Evolutionary conservation across 2,888 invertebrate species (phyloP), one percentile per base, ranked within the genome.

Genomic region (Bembecia ichneumoniformis): DNA sequence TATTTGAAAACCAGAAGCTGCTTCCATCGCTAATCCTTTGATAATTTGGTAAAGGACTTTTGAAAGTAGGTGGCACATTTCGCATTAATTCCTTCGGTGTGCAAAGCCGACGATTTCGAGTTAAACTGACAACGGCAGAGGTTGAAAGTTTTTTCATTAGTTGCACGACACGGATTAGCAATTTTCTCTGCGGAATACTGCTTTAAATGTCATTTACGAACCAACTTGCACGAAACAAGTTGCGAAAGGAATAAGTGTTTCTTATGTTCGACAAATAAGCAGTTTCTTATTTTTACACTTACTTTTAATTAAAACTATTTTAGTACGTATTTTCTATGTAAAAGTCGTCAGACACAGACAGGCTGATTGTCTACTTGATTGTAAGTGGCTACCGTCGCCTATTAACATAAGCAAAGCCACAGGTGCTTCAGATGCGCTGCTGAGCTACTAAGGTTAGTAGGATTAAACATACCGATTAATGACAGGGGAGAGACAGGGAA

Each of bases 91-190:
- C 49, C 35, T 48, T 15, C 16, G 14, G 44, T 40, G 53, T 47
- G 51, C 47, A 52, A 56, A 63, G 55, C 58, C 55, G 54, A 52
- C 56, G 54, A 57, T 59, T 63, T 57, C 51, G 49, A 52, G 58
- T 56, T 52, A 51, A 60, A 61, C 62, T 60, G 63, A 62, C 63
- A 62, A 49, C 50, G 53, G 49, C 57, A 54, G 59, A 51, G 58
- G 59, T 59, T 52, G 60, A 56, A 66, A 67, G 61, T 68, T 69
- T 68, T 68, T 68, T 69, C 64, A 68, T 68, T 65, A 67, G 60
- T 55, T 57, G 46, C 52, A 55, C 51, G 51, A 48, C 54, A 56
- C 40, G 60, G 64, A 63, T 65, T 64, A 63, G 57, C 53, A 55
- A 60, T 58, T 40, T 40, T 57, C 56, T 54, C 55, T 56, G 53